A percentile compares a stretch with the other conserved stretches of the same genome.
phyloP scores from a whole-genome alignment of 2,113 vertebrate species.

The Marmota monax region DNA sequence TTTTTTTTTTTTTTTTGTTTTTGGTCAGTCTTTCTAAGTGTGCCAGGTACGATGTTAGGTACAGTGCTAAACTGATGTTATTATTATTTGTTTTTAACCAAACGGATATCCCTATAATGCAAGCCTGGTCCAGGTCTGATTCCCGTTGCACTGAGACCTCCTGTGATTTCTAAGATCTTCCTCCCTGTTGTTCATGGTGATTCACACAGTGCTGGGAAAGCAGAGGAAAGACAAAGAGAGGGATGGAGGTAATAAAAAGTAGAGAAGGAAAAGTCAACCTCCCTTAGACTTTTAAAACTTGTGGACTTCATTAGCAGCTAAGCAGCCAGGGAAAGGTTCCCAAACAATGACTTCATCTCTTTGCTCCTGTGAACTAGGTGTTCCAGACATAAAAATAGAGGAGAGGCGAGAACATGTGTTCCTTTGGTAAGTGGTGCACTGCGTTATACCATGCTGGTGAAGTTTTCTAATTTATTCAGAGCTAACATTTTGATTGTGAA shows the following conservation, averaged over 20 bases:
- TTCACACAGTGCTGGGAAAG: neutral
- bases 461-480: slow-evolving; percentile 51
- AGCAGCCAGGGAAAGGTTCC: slow-evolving; percentile 42
- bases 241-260: neutral
- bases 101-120: neutral
- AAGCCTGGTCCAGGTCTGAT: neutral
- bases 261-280: neutral
- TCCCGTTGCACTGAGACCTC: neutral
- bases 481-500: slow-evolving; percentile 76
- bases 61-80: neutral
- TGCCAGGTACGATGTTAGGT: neutral
- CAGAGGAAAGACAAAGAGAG: neutral
- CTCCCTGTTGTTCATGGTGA: neutral
- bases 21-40: neutral
- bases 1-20: slow-evolving; percentile 20
- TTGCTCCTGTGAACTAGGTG: slow-evolving; percentile 56
- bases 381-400: slow-evolving; percentile 64
- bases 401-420: neutral
- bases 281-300: neutral
- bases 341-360: slow-evolving; percentile 40
- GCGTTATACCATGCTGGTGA: neutral
- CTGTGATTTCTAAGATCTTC: neutral
- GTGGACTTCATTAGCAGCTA: slow-evolving; percentile 45
- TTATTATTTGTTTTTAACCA: neutral
- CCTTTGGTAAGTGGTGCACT: neutral